Percentiles rank a stretch among this genome's conserved stretches.
These are phyloP conservation scores for Crambe crambe DNA, from an alignment of 37 sponge, comb jelly and placozoan genomes.

Conservation along the genomic window DNA sequence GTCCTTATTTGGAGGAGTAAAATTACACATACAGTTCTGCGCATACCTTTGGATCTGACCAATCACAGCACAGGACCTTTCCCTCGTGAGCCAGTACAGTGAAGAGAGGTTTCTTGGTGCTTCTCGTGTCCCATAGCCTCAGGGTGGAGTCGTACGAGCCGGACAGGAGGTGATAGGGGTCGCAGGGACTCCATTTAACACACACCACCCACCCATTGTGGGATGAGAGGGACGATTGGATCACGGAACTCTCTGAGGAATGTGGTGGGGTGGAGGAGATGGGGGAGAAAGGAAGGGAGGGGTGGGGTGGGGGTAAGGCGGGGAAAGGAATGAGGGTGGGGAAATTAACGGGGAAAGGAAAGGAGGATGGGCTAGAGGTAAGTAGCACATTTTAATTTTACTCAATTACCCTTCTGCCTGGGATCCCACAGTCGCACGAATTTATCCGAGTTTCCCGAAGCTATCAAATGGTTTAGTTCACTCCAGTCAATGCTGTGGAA, in stretches of 20 bases:
- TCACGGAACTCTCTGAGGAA: conserved; percentile 41
- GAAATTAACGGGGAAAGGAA: not conserved
- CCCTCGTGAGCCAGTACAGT: conserved; percentile 78
- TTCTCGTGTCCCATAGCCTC: conserved; percentile 87
- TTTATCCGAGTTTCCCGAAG: conserved; percentile 76
- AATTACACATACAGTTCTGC: too few relatives aligned
- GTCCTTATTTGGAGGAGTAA: too few relatives aligned
- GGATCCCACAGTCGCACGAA: conserved; percentile 80
- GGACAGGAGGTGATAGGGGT: conserved; percentile 80
- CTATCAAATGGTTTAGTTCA: conserved; percentile 34
- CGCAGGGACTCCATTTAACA: conserved; percentile 71
- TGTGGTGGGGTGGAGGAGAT: not conserved
- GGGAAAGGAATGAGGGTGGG: not conserved
- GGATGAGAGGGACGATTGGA: conserved; percentile 59
- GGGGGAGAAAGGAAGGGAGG: not conserved
- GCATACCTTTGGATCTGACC: conserved; percentile 60
- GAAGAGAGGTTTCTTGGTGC: conserved; percentile 74
- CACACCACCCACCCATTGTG: conserved; percentile 85
- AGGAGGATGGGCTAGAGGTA: not conserved
- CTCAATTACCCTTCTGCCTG: conserved; percentile 19
- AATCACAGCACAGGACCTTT: conserved; percentile 84
- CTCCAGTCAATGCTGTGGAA: conserved; percentile 58
- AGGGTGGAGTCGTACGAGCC: conserved; percentile 86
- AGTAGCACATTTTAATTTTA: not conserved
- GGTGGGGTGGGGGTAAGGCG: not conserved